Evolutionary conservation across 1,140 invertebrate genomes (phyloP).

Genomic region (Anadara kagoshimensis): DNA sequence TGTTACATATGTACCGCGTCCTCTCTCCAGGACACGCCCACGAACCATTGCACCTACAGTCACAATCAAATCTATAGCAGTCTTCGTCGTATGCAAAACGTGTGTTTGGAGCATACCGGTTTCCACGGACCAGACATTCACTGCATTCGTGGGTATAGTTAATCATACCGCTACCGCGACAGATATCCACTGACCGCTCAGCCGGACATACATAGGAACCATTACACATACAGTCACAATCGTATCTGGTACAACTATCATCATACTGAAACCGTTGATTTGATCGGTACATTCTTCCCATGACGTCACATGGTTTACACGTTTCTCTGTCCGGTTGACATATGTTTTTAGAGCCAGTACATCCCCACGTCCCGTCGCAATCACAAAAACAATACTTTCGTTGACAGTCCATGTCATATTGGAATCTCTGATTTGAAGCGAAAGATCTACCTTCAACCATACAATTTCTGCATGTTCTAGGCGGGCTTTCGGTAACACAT

Average conservation of each 20-base stretch:
- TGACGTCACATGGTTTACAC: constrained; percentile 22
- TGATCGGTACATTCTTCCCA: constrained; percentile 4
- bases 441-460: constrained; percentile 29
- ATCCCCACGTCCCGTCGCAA: constrained; percentile 56
- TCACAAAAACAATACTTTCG: constrained; percentile 54
- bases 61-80: constrained; percentile 45
- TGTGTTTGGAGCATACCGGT: constrained; percentile 20
- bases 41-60: constrained; percentile 45
- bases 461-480: constrained; percentile 31
- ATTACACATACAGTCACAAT: constrained; percentile 53
- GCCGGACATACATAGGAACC: constrained; percentile 47
- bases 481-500: constrained; percentile 1
- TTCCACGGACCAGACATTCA: constrained; percentile 34
- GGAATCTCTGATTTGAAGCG: constrained; percentile 2
- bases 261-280: constrained; percentile 40
- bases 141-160: not conserved
- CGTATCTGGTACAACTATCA: constrained; percentile 43
- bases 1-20: not conserved
- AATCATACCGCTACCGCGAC: constrained; percentile 9
- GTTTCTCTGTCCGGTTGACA: constrained; percentile 4
- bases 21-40: constrained; percentile 46
- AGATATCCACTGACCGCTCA: constrained; percentile 40
- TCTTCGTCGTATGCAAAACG: constrained; percentile 47
- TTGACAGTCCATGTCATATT: constrained; percentile 13
- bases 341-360: constrained; percentile 45